Percentiles rank a stretch among this genome's conserved stretches.
These are phyloP conservation scores for Drosophila ogumai DNA, from an alignment of 1,140 invertebrate genomes.

Conservation along the genomic window DNA sequence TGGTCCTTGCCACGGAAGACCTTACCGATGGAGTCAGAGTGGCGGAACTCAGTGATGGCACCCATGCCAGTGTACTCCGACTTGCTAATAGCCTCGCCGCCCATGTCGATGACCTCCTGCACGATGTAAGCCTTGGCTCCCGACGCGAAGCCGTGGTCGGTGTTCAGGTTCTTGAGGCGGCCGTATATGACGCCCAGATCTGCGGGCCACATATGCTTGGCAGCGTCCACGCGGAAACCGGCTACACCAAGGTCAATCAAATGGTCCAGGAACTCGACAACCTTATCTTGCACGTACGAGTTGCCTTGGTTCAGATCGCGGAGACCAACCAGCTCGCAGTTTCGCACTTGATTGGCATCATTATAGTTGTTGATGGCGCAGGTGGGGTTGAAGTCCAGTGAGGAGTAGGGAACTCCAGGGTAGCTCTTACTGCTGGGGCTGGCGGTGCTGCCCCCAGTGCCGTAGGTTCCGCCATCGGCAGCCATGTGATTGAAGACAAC, in stretches of 20 bases:
- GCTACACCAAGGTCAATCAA: constrained; percentile 91
- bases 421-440: constrained; percentile 85
- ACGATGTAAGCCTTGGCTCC: constrained; percentile 89
- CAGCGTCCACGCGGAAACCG: constrained; percentile 90
- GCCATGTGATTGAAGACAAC: constrained; percentile 93
- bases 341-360: constrained; percentile 87
- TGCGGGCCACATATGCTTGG: constrained; percentile 92
- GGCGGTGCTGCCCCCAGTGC: constrained; percentile 87
- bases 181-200: constrained; percentile 86
- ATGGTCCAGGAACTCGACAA: constrained; percentile 89
- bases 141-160: constrained; percentile 87
- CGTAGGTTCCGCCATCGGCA: constrained; percentile 84
- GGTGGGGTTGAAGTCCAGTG: constrained; percentile 86
- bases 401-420: constrained; percentile 87
- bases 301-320: constrained; percentile 89
- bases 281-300: constrained; percentile 88
- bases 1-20: constrained; percentile 87
- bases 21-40: constrained; percentile 87
- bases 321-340: constrained; percentile 90
- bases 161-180: constrained; percentile 87
- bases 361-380: constrained; percentile 87
- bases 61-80: constrained; percentile 88
- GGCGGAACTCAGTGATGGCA: constrained; percentile 91
- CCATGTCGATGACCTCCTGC: constrained; percentile 93
- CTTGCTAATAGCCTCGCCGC: constrained; percentile 85